These are phyloP conservation scores for Macquaria australasica DNA, from an alignment of 2,113 vertebrate genomes.

Conservation along the genomic window DNA sequence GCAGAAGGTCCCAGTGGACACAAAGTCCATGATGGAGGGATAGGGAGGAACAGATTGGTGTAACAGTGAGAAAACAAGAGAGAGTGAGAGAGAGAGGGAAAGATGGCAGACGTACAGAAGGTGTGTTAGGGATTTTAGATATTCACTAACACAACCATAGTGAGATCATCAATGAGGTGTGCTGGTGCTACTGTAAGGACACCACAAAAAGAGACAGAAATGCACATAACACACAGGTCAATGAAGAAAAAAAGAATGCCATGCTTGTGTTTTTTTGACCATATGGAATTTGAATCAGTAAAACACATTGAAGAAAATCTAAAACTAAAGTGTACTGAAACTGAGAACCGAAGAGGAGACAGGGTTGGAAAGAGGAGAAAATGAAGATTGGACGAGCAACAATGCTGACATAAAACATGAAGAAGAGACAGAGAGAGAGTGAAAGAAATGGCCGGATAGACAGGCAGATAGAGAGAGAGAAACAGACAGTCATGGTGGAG, in stretches of 20 bases:
- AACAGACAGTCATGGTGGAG: conserved; percentile 48
- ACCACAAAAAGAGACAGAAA: background rate
- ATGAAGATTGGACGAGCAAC: background rate
- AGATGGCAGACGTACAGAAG: background rate
- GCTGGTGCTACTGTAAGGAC: background rate
- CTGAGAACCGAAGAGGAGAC: background rate
- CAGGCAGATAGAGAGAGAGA: conserved; percentile 2
- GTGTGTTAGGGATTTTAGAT: conserved; percentile 20
- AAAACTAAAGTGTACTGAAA: background rate
- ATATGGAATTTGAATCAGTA: background rate
- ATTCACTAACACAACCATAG: background rate
- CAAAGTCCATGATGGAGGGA: conserved; percentile 39
- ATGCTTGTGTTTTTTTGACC: background rate
- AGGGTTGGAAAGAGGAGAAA: conserved; percentile 4
- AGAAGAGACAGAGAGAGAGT: background rate
- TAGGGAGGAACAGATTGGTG: conserved; percentile 32
- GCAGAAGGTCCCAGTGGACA: conserved; percentile 45
- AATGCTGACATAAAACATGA: conserved; percentile 2
- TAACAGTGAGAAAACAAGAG: background rate
- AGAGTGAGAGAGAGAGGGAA: background rate
- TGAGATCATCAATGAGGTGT: background rate
- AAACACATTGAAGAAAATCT: background rate
- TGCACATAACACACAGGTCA: background rate
- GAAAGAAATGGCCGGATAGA: conserved; percentile 12
- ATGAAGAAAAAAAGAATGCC: background rate